Evolutionary conservation across 2,888 invertebrate genomes (phyloP), one percentile per base, ranked within the genome.

Genomic region (Fabriciana adippe): DNA sequence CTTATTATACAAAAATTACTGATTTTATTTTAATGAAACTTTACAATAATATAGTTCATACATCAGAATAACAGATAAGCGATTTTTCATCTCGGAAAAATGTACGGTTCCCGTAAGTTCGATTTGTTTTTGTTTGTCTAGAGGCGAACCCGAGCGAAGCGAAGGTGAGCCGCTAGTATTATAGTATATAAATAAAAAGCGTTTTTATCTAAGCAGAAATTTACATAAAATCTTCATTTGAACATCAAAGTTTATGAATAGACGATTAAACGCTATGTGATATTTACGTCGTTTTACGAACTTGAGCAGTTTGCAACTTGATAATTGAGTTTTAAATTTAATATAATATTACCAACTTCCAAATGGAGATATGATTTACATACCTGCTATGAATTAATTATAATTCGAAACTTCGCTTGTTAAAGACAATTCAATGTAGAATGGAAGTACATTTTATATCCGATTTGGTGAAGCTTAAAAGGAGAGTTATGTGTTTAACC

Each of bases 321-420:
- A 35, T 64, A 50, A 64, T 64, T 64, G 64, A 55, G 48, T 48
- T 56, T 64, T 50, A 56, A 64, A 56, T 56, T 50, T 41, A 48
- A 50, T 64, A 56, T 50, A 50, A 11, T 55, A 54, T 50, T 59
- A n/a, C 48, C 47, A 59, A 41, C 16, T 41, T 51, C 50, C 15
- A 1, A 45, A 53, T 4, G n/a, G 41, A 59, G 6, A 16, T 41
- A 41, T 53, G 31, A 21, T 57, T 57, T 57, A 15, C 16, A 13
- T 35, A 14, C 11, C 8, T 16, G 31, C 31, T 35, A 15, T 31
- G 15, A 13, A 55, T 15, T 31, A 6, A 55, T 55, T 14, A 18
- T 53, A 21, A 18, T 53, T 21, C 6, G 15, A 26, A 35, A 55
- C 35, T 55, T 55, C 31, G 55, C 55, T 35, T 55, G 35, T 31